A percentile compares a stretch with the other conserved stretches of the same genome.
phyloP scores from a whole-genome alignment of 2,113 vertebrate genomes.

The Triplophysa siluroides region DNA sequence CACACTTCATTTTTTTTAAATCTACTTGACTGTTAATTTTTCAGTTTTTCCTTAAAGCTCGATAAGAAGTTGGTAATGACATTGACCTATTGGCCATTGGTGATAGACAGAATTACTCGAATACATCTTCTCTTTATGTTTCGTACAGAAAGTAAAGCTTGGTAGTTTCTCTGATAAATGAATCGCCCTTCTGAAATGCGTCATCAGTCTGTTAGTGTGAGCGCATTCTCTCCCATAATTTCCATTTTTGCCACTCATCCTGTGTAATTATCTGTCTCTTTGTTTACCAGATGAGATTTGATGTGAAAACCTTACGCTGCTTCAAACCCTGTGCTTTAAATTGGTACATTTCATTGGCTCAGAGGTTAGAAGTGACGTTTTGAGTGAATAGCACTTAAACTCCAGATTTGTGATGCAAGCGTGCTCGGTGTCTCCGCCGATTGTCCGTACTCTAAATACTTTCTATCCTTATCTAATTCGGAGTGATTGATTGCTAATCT shows the following conservation, averaged over 20 bases:
- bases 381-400: constrained; percentile 57
- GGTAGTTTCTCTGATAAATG: background rate
- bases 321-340: constrained; percentile 52
- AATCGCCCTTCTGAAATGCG: background rate
- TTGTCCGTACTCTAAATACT: constrained; percentile 42
- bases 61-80: background rate
- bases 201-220: background rate
- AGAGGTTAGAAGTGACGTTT: constrained; percentile 52
- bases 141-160: background rate
- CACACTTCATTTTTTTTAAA: background rate
- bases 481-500: constrained; percentile 65
- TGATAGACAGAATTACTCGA: background rate
- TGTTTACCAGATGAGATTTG: constrained; percentile 70
- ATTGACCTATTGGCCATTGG: background rate
- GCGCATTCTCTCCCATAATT: constrained; percentile 36
- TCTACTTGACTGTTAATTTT: background rate
- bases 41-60: background rate
- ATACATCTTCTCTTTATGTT: background rate
- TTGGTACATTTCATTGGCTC: constrained; percentile 56
- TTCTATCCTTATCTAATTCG: constrained; percentile 52
- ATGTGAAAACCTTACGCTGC: constrained; percentile 49
- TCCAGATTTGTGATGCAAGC: background rate
- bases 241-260: constrained; percentile 56
- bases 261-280: constrained; percentile 66
- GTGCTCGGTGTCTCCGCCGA: constrained; percentile 1